These are phyloP conservation scores for Mimachlamys varia DNA, from an alignment of 2,888 invertebrate species.

Conservation along the genomic window DNA sequence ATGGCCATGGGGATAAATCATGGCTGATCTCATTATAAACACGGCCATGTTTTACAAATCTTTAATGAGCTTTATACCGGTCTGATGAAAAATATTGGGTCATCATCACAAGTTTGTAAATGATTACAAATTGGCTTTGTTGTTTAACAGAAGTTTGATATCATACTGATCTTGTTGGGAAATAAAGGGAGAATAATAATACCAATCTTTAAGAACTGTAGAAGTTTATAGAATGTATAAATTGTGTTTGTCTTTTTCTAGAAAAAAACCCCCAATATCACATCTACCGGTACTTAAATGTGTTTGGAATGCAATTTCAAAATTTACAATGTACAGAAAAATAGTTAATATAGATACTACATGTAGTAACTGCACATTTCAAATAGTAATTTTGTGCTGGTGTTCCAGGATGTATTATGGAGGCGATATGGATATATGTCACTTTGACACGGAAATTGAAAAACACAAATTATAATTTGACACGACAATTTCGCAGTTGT, in stretches of 20 bases:
- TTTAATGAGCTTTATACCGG: not conserved
- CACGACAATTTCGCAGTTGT: not conserved
- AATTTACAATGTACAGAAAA: no score
- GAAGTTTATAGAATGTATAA: no score
- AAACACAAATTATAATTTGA: slow-evolving; percentile 27
- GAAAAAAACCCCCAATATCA: no score
- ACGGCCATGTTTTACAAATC: not conserved
- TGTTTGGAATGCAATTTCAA: no score
- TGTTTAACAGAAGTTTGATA: no score
- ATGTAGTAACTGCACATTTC: not conserved
- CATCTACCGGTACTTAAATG: no score
- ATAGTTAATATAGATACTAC: no score
- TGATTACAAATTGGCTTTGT: no score
- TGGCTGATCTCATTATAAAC: not conserved
- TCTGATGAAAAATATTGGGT: slow-evolving; percentile 10
- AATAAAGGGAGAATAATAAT: no score
- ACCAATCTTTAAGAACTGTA: no score
- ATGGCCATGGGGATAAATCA: not conserved
- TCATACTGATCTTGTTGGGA: no score
- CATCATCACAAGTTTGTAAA: not conserved
- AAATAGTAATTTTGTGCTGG: not conserved
- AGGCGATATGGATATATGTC: not conserved
- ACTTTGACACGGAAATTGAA: slow-evolving; percentile 15
- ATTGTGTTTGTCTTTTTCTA: no score
- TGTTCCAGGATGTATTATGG: not conserved